phyloP scores from a whole-genome alignment of 2,888 invertebrate species.

The Dicranocentrus wangi region DNA sequence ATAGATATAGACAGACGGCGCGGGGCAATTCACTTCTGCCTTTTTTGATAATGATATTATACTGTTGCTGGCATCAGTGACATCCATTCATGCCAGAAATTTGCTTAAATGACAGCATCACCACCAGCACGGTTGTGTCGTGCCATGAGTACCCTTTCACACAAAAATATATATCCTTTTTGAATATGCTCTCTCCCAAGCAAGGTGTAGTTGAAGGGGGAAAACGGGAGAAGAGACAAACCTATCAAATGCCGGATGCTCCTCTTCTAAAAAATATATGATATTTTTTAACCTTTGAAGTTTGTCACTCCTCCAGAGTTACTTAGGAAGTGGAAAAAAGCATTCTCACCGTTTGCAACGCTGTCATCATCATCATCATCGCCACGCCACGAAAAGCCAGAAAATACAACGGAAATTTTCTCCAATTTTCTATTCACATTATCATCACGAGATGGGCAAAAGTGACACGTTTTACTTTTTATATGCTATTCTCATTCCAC shows the following conservation, averaged over 20 bases:
- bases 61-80: slow-evolving; percentile 29
- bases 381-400: not conserved
- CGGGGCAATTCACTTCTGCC: no score
- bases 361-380: slow-evolving; percentile 9
- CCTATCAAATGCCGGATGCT: slow-evolving; percentile 33
- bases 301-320: slow-evolving; percentile 2
- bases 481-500: not conserved
- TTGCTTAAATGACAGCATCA: slow-evolving; percentile 38
- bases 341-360: not conserved
- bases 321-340: slow-evolving; percentile 4
- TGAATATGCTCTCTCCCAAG: not conserved
- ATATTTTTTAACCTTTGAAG: slow-evolving; percentile 5
- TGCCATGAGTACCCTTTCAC: not conserved
- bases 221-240: slow-evolving; percentile 15
- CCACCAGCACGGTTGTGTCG: not conserved
- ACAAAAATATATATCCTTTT: slow-evolving; percentile 5
- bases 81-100: slow-evolving; percentile 40
- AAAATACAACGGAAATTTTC: slow-evolving; percentile 20
- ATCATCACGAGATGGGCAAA: not conserved
- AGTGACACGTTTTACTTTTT: slow-evolving; percentile 5
- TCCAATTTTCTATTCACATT: slow-evolving; percentile 8
- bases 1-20: not conserved
- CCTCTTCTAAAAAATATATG: not conserved
- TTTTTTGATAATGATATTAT: slow-evolving; percentile 36
- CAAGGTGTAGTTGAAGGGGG: not conserved